Percentiles rank a stretch among this genome's conserved stretches.
Evolutionary conservation across 2,797 vertebrate genomes (phyloP).

Genomic region (Menidia menidia): DNA sequence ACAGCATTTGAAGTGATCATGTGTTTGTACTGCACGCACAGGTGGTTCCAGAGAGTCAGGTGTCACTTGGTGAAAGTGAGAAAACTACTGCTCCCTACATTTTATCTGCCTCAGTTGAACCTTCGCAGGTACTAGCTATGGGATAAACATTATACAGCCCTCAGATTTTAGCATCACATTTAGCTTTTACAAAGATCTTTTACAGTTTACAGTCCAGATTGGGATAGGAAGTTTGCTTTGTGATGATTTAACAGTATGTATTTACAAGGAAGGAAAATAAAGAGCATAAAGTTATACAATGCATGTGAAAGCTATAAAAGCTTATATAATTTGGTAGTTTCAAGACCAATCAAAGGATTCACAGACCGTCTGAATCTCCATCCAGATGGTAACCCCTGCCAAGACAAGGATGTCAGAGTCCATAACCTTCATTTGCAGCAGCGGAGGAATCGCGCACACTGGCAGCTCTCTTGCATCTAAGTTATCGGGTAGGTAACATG

Average conservation of each 20-base stretch:
- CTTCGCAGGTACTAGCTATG: constrained; percentile 44
- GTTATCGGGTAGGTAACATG: constrained; percentile 78
- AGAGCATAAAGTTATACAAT: too few species aligned
- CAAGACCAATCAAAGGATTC: background rate
- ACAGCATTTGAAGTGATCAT: background rate
- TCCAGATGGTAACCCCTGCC: constrained; percentile 80
- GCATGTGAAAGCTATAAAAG: too few species aligned
- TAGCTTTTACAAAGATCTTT: too few species aligned
- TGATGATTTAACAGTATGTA: too few species aligned
- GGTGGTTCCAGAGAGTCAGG: constrained; percentile 92
- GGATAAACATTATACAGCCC: too few species aligned
- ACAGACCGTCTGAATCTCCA: constrained; percentile 37
- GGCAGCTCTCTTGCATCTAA: constrained; percentile 64
- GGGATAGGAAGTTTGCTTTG: too few species aligned
- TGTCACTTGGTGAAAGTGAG: constrained; percentile 71
- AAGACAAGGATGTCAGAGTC: constrained; percentile 91
- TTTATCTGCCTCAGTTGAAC: constrained; percentile 30
- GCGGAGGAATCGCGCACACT: constrained; percentile 55
- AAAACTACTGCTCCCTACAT: constrained; percentile 57
- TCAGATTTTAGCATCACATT: too few species aligned
- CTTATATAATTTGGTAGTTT: background rate
- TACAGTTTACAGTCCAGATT: too few species aligned
- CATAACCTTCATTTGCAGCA: constrained; percentile 77
- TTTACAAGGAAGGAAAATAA: too few species aligned
- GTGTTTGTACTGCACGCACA: constrained; percentile 47